Conservation (phyloP, 2,888 invertebrate species). For the Ommatoiulus sabulosus region DNA sequence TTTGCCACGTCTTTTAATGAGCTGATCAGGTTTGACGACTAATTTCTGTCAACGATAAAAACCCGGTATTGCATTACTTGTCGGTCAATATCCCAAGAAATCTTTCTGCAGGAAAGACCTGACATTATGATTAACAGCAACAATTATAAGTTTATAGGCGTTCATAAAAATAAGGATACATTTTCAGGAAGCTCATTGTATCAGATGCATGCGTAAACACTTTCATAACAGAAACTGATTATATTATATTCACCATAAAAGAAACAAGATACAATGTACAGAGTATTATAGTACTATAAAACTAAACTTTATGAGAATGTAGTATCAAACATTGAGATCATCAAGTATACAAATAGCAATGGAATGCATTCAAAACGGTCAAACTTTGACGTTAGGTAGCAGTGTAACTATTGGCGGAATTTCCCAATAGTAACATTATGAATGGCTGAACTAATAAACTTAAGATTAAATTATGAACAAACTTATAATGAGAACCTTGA, state of each 20-base stretch:
- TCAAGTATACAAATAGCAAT: no score
- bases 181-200: background rate
- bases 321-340: no score
- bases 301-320: no score
- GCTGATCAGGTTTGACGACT: constrained; percentile 99
- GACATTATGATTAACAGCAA: background rate
- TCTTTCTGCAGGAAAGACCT: background rate
- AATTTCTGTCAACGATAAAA: constrained; percentile 75
- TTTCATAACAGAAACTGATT: background rate
- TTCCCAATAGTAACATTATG: background rate
- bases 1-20: constrained; percentile 98
- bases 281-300: no score
- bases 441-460: background rate
- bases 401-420: background rate
- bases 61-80: background rate
- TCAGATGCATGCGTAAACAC: background rate
- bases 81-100: background rate
- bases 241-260: background rate
- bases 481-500: no score
- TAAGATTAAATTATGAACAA: no score
- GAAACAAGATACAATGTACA: background rate
- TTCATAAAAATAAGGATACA: constrained; percentile 1
- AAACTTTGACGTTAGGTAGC: no score
- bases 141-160: background rate
- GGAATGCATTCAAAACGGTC: no score